Percentiles rank a stretch among this genome's conserved stretches.
Conservation (phyloP, 2,888 invertebrate species). For the Lissocephala sabroskyi region DNA sequence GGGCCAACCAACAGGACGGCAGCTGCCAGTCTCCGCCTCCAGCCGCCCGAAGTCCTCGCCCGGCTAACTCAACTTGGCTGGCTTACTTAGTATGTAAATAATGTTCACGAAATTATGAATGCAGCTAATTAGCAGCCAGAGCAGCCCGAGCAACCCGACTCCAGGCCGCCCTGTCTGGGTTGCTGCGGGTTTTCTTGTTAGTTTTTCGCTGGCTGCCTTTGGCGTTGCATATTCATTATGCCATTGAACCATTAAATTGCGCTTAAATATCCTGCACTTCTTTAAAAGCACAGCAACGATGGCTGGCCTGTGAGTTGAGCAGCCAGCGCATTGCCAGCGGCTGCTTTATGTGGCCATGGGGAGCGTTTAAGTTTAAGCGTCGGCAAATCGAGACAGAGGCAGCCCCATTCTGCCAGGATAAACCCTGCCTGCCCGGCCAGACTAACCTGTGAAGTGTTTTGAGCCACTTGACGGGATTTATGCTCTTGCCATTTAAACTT, state of each 20-base stretch:
- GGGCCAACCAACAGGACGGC: constrained; percentile 17
- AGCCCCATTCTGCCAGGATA: no score
- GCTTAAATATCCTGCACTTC: constrained; percentile 43
- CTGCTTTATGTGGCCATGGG: constrained; percentile 49
- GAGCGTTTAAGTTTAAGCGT: constrained; percentile 60
- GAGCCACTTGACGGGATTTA: constrained; percentile 54
- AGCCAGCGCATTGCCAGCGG: not conserved
- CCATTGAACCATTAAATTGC: constrained; percentile 67
- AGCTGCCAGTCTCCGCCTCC: constrained; percentile 7
- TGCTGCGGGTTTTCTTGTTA: constrained; percentile 15
- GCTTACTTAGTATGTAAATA: constrained; percentile 59
- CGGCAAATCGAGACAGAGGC: constrained; percentile 41
- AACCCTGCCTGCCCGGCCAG: not conserved
- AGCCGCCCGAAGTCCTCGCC: no score
- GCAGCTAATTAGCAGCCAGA: constrained; percentile 54
- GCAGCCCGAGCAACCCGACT: constrained; percentile 1
- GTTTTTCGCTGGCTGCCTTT: constrained; percentile 3
- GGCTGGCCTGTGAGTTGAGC: no score
- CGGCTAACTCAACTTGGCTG: no score
- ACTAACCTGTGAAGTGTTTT: constrained; percentile 19
- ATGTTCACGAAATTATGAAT: constrained; percentile 62
- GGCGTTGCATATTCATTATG: constrained; percentile 64
- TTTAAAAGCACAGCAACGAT: not conserved
- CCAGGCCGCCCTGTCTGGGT: constrained; percentile 11
- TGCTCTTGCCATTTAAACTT: constrained; percentile 25